Base-by-base conservation (phyloP, 2,113 vertebrate species). In the Tilapia sparmanii region DNA sequence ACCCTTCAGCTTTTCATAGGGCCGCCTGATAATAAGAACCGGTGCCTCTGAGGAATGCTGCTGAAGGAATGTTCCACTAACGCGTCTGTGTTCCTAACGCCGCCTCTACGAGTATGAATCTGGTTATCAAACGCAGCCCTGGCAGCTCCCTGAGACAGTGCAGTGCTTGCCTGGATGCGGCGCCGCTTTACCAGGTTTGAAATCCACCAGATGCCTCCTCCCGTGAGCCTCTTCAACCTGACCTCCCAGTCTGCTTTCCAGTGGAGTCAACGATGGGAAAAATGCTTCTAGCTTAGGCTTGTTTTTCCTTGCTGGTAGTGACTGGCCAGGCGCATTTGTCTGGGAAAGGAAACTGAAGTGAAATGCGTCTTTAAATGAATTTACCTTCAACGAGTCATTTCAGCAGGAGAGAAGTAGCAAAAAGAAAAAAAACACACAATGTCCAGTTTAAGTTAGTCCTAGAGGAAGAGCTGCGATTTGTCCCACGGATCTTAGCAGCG, bases 31-130 rank as follows among this genome's bases (percentile, higher is more conserved):
- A 95, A 95, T 93, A 92, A 94, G 91, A 86, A 33, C 91, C 82
- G 89, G 93, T 93, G 95, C 95, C 95, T 89, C 54, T 7, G 68
- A 93, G 95, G 95, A 95, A 95, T 94, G 92, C 91, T 68, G 87
- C 78, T 6, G 47, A 11, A 81, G 89, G 91, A 95, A 92, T 90
- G 87, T 26, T 63, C 90, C 12, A 55, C 78, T 54, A 81, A 88
- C 61, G 31, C 55, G 91, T 90, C 93, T 92, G 87, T 10, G 19
- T 53, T 88, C 22, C 85, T 82, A 53, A 87, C 22, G 16, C 86
- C 53, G 80, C 82, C 85, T 92, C 90, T 90, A 80, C 79, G 84
- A 90, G 88, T 87, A 84, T 68, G 73, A 80, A 88, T 84, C 80
- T 71, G 83, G 15, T 90, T 91, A 87, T 94, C 84, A 90, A 86